Percentiles rank a stretch among this genome's conserved stretches.
Conservation (phyloP, 2,113 vertebrate species). For the Microcebus griseorufus region DNA sequence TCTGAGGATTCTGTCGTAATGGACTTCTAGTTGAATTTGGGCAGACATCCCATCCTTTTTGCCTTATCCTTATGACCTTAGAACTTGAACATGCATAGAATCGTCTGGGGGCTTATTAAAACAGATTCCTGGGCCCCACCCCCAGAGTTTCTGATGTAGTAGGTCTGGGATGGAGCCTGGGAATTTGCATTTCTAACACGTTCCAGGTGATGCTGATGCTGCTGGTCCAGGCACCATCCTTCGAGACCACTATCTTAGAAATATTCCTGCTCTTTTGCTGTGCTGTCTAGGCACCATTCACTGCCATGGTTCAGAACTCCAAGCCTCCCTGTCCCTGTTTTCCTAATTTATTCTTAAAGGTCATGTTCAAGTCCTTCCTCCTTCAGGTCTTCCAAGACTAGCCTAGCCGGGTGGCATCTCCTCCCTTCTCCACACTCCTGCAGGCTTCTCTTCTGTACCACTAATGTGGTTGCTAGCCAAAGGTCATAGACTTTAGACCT, state of each 20-base stretch:
- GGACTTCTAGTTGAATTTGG: neutral
- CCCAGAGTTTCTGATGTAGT: neutral
- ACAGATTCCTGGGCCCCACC: neutral
- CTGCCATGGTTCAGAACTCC: neutral
- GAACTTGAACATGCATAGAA: neutral
- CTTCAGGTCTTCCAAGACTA: neutral
- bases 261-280: neutral
- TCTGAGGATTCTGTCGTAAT: neutral
- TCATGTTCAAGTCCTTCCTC: neutral
- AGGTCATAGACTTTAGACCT: neutral
- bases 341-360: neutral
- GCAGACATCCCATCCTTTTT: neutral
- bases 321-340: neutral
- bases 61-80: neutral
- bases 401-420: neutral
- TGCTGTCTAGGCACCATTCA: neutral
- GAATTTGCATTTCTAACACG: neutral
- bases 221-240: neutral
- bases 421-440: neutral
- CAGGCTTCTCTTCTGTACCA: neutral
- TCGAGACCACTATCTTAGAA: neutral
- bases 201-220: neutral
- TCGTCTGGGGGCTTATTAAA: neutral
- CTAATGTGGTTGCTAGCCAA: neutral
- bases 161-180: neutral